These are phyloP conservation scores for Macrophya annulata DNA, from an alignment of 2,888 invertebrate genomes.

Conservation along the genomic window DNA sequence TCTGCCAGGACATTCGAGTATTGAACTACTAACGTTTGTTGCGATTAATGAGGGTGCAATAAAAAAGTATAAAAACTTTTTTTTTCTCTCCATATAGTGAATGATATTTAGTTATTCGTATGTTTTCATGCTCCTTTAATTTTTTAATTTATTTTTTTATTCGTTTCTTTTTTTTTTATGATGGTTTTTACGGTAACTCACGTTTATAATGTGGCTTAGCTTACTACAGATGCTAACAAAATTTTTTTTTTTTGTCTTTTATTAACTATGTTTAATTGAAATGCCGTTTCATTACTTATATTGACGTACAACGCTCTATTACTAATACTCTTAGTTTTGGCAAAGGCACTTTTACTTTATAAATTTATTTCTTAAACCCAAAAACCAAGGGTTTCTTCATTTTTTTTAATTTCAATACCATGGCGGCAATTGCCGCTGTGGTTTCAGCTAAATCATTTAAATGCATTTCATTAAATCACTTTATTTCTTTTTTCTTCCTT, in stretches of 20 bases:
- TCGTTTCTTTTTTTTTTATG: neutral
- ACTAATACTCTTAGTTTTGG: conserved; percentile 69
- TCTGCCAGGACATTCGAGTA: neutral
- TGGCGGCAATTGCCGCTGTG: neutral
- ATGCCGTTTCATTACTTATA: conserved; percentile 32
- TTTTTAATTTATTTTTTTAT: neutral
- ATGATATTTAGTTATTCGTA: conserved; percentile 17
- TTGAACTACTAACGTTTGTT: neutral
- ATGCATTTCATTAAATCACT: conserved; percentile 48
- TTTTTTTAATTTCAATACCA: conserved; percentile 53
- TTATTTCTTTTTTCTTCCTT: conserved; percentile 5
- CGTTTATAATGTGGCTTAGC: neutral
- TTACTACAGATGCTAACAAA: neutral
- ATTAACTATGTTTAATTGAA: conserved; percentile 8
- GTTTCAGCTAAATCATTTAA: conserved; percentile 25
- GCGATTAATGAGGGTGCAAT: neutral
- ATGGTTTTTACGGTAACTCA: neutral
- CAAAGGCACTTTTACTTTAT: conserved; percentile 75
- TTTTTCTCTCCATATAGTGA: neutral
- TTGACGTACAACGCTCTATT: conserved; percentile 51
- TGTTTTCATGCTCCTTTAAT: neutral
- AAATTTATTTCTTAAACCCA: conserved; percentile 59
- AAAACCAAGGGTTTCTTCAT: conserved; percentile 58
- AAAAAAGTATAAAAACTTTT: conserved; percentile 31
- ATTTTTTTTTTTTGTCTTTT: neutral